These are phyloP conservation scores for Parnassius mnemosyne DNA, from an alignment of 2,888 invertebrate genomes.

Conservation along the genomic window DNA sequence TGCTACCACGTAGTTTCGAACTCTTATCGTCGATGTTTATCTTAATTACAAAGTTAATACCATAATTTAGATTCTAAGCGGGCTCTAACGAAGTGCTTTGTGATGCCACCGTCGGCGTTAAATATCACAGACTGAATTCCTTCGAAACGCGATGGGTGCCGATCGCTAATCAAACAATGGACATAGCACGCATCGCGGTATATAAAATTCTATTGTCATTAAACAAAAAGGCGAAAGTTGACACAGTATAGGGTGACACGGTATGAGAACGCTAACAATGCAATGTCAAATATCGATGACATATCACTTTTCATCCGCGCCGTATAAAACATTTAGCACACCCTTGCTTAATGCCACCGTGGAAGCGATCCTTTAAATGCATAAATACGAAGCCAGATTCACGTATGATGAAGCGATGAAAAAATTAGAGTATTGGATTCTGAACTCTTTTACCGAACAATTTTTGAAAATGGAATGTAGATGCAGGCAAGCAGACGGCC, in stretches of 20 bases:
- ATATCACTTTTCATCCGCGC: constrained; percentile 48
- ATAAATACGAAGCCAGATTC: constrained; percentile 31
- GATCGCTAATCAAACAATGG: constrained; percentile 72
- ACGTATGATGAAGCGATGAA: constrained; percentile 31
- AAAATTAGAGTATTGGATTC: constrained; percentile 60
- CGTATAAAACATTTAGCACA: constrained; percentile 31
- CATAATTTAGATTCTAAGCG: constrained; percentile 68
- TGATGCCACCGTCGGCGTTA: constrained; percentile 72
- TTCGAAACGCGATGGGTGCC: constrained; percentile 53
- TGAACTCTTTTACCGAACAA: constrained; percentile 62
- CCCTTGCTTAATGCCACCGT: constrained; percentile 33
- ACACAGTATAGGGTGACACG: constrained; percentile 54
- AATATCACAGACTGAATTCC: constrained; percentile 63
- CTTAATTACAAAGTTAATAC: constrained; percentile 73
- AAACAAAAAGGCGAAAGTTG: constrained; percentile 53
- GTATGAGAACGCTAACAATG: constrained; percentile 52
- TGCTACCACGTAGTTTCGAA: constrained; percentile 58
- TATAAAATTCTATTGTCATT: constrained; percentile 58
- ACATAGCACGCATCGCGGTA: constrained; percentile 48
- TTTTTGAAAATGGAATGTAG: constrained; percentile 70
- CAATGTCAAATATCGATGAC: constrained; percentile 50
- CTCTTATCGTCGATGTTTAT: constrained; percentile 72
- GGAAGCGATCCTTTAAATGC: constrained; percentile 33
- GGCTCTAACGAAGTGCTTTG: constrained; percentile 63
- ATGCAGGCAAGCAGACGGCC: constrained; percentile 57